Conservation (phyloP, 2,797 vertebrate species). For the Forpus xanthops region DNA sequence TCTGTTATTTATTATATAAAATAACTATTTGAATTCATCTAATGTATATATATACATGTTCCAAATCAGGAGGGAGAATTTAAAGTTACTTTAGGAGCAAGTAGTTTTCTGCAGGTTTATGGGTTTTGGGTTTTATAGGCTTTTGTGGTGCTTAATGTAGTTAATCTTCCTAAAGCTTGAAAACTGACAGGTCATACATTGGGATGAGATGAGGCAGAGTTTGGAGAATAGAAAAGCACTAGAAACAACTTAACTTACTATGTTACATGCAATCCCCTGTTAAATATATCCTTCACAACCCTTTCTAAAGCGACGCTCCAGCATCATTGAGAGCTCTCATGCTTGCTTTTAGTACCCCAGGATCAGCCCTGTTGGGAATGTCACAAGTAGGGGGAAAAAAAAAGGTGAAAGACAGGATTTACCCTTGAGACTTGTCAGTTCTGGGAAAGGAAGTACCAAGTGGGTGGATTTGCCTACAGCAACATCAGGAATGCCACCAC, state of each 20-base stretch:
- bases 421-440: neutral
- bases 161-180: neutral
- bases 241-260: neutral
- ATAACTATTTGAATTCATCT: neutral
- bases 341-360: accelerated
- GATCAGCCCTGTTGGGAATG: neutral
- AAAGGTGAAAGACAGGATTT: neutral
- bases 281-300: neutral
- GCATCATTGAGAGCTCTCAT: neutral
- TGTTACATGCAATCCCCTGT: neutral
- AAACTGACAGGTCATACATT: neutral
- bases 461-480: neutral
- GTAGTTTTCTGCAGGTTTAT: neutral
- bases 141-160: neutral
- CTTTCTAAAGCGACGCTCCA: neutral
- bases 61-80: neutral
- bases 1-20: neutral
- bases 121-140: neutral
- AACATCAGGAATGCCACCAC: neutral
- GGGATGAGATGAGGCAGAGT: neutral
- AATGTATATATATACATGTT: neutral
- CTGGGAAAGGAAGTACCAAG: neutral
- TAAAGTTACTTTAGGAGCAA: neutral
- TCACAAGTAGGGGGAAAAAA: neutral
- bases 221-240: neutral